Evolutionary conservation across 2,888 invertebrate genomes (phyloP).

Genomic region (Trichopoda pennipes): DNA sequence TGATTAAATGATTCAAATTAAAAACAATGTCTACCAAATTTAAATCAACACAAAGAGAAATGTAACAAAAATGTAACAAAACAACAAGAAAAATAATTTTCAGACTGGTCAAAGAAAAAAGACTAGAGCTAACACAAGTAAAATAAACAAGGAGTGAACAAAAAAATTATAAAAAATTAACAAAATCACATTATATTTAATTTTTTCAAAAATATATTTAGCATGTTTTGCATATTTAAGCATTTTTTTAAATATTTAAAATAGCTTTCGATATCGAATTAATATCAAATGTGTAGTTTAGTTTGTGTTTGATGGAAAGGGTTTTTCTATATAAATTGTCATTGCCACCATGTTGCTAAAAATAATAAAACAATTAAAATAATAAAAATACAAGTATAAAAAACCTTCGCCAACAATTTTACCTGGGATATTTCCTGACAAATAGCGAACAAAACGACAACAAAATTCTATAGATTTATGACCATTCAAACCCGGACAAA

Average conservation of each 20-base stretch:
- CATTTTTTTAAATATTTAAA: too few relatives aligned
- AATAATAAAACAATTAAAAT: background rate
- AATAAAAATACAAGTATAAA: background rate
- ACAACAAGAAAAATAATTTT: background rate
- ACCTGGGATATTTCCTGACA: background rate
- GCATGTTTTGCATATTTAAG: too few relatives aligned
- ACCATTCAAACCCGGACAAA: slow-evolving; percentile 55
- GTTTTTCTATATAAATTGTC: background rate
- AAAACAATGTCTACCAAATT: background rate
- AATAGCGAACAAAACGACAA: background rate
- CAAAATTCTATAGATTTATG: slow-evolving; percentile 57
- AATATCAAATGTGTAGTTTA: too few relatives aligned
- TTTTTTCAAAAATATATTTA: too few relatives aligned
- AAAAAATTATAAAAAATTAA: too few relatives aligned
- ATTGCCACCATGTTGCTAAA: slow-evolving; percentile 29
- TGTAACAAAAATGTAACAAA: background rate
- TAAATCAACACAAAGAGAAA: background rate
- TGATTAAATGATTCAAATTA: too few relatives aligned
- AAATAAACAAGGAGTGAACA: background rate
- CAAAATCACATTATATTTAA: too few relatives aligned
- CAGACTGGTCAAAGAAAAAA: too few relatives aligned
- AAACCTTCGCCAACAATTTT: slow-evolving; percentile 5
- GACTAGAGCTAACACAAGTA: too few relatives aligned
- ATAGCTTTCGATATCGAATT: too few relatives aligned
- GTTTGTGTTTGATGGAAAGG: too few relatives aligned